Base-by-base conservation (phyloP, 2,888 invertebrate genomes). In the Nebria brevicollis region DNA sequence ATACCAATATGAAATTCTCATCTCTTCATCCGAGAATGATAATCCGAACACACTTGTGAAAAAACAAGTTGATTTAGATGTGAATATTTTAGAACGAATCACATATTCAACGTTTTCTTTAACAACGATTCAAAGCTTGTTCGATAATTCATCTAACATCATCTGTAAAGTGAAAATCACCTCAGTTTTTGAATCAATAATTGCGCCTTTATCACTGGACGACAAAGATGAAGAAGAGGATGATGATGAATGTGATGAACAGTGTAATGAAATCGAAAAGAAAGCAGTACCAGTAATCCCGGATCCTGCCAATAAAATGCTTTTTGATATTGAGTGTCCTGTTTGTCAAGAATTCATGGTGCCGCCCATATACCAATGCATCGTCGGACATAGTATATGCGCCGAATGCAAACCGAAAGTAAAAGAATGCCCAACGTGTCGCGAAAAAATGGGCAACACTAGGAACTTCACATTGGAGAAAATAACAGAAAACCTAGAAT, bases 301-400 rank as follows among this genome's bases (percentile, higher is more conserved):
- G 3, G 68, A 41, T 15, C 20, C 72, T 11, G 54, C 83, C 42
- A 77, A 78, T 43, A 78, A 82, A 72, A 77, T 84, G 15, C 65
- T 85, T 42, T 77, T 75, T n/a, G 80, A 83, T 42, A 73, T 88
- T 4, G 88, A 88, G 83, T 88, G 88, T 83, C 88, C 87, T 1
- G 85, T 88, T 8, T 88, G 88, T 82, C 84, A 87, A 66, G 86
- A 87, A 26, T 86, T 87, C 75, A 87, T 88, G 86, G 83, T 86
- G 2, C 86, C 88, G 1, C 88, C 88, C 0, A 89, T 89, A 79
- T 85, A 83, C 68, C 87, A 88, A 83, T 89, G 89, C 83, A 73
- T 83, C 1, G 83, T 83, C 3, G 88, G 88, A 4, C 88, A 88
- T 82, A 87, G 87, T 82, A 85, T 88, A 65, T 89, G 89, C 83